These are phyloP conservation scores for Steatocranus sp. DNA, from an alignment of 2,797 vertebrate species.

Conservation along the genomic window DNA sequence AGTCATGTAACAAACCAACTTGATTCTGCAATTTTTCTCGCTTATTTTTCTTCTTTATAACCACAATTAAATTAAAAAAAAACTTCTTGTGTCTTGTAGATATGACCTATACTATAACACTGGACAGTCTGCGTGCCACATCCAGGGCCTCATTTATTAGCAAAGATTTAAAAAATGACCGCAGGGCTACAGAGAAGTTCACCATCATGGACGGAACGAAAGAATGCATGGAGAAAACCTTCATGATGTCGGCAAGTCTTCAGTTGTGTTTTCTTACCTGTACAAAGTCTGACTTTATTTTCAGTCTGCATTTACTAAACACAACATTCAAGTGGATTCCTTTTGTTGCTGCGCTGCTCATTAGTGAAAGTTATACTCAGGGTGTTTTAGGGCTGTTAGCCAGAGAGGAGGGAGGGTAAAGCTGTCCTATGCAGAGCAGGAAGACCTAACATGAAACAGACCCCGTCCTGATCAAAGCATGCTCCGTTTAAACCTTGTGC, in stretches of 20 bases:
- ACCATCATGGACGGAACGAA: constrained; percentile 52
- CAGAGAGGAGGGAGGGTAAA: constrained; percentile 17
- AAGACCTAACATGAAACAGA: constrained; percentile 65
- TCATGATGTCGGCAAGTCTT: constrained; percentile 97
- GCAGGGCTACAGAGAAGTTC: constrained; percentile 74
- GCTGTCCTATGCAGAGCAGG: neutral
- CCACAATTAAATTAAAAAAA: rapidly evolving
- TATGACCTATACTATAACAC: constrained; percentile 77
- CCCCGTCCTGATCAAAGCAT: constrained; percentile 55
- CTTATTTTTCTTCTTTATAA: neutral
- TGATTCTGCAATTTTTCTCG: neutral
- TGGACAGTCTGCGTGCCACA: constrained; percentile 85
- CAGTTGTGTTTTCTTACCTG: neutral
- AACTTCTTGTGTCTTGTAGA: constrained; percentile 18
- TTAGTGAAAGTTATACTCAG: neutral
- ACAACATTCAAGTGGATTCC: neutral
- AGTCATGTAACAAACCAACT: neutral
- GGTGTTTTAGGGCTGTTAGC: neutral
- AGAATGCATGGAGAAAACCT: constrained; percentile 74
- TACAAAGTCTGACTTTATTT: neutral
- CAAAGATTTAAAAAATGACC: constrained; percentile 70
- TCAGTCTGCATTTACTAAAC: neutral
- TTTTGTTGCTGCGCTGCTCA: neutral
- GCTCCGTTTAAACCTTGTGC: neutral
- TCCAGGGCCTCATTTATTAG: constrained; percentile 82